Percentiles rank a stretch among this genome's conserved stretches.
Conservation (phyloP, 2,797 vertebrate species). For the Pangasius macronema region DNA sequence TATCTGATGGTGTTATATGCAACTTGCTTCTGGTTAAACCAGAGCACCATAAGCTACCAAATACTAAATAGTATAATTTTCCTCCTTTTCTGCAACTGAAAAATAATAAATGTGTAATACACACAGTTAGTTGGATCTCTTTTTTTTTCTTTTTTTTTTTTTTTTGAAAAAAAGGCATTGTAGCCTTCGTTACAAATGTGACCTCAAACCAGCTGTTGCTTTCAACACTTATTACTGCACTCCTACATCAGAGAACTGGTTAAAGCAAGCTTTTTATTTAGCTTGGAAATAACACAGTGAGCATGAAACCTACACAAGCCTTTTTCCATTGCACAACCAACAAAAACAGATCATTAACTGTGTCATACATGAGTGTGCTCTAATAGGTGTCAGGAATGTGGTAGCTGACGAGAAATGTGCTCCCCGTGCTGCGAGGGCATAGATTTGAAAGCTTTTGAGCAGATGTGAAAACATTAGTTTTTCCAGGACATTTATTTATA, state of each 20-base stretch:
- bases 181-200: neutral
- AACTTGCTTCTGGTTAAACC: neutral
- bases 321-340: conserved; percentile 29
- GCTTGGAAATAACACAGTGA: conserved; percentile 16
- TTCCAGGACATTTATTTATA: conserved; percentile 37
- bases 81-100: neutral
- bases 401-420: conserved; percentile 33
- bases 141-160: no score
- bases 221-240: conserved; percentile 3
- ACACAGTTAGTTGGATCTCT: neutral
- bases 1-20: no score
- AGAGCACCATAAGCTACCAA: neutral
- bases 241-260: conserved; percentile 8
- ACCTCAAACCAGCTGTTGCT: conserved; percentile 15
- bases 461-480: conserved; percentile 49
- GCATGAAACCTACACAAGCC: conserved; percentile 18
- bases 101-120: neutral
- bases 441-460: conserved; percentile 36
- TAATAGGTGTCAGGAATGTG: conserved; percentile 33
- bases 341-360: conserved; percentile 50
- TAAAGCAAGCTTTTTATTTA: conserved; percentile 33
- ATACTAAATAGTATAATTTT: neutral
- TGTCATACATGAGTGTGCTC: conserved; percentile 44
- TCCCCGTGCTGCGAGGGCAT: conserved; percentile 10
- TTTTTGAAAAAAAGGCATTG: neutral